Percentiles rank a stretch among this genome's conserved stretches.
Evolutionary conservation across 2,797 vertebrate species (phyloP).

Genomic region (Intellagama lesueurii): DNA sequence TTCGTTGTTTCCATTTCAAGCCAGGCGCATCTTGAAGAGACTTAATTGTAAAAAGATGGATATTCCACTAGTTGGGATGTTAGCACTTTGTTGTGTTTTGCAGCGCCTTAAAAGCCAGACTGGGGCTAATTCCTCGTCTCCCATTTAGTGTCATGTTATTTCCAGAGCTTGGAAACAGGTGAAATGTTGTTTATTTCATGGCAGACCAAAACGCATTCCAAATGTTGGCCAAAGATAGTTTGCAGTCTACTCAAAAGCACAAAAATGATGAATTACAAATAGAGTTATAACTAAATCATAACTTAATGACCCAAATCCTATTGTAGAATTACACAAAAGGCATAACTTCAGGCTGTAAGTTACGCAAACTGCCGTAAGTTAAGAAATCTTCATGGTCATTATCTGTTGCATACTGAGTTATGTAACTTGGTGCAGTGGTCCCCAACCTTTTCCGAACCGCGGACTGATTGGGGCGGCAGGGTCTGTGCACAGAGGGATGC

Average conservation of each 20-base stretch:
- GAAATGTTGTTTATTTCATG: background rate
- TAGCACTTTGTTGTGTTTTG: constrained; percentile 21
- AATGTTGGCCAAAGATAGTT: background rate
- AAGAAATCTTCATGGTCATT: too few relatives aligned
- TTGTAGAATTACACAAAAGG: too few relatives aligned
- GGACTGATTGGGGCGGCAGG: too few relatives aligned
- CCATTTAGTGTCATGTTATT: background rate
- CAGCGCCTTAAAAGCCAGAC: constrained; percentile 36
- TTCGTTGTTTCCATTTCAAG: constrained; percentile 72
- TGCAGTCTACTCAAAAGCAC: background rate
- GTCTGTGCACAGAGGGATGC: too few relatives aligned
- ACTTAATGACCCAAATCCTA: too few relatives aligned
- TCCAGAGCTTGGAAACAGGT: constrained; percentile 29
- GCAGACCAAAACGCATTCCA: background rate
- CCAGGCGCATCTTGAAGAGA: constrained; percentile 66
- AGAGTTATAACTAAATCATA: background rate
- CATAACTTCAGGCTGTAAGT: background rate
- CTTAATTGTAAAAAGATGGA: constrained; percentile 65
- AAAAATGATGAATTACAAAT: background rate
- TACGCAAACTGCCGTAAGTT: too few relatives aligned
- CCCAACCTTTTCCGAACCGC: too few relatives aligned
- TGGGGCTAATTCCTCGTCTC: background rate
- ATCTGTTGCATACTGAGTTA: too few relatives aligned
- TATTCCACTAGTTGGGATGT: constrained; percentile 19
- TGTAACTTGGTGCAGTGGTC: too few relatives aligned